phyloP scores from a whole-genome alignment of 2,113 vertebrate species.

The Poeciliopsis occidentalis region DNA sequence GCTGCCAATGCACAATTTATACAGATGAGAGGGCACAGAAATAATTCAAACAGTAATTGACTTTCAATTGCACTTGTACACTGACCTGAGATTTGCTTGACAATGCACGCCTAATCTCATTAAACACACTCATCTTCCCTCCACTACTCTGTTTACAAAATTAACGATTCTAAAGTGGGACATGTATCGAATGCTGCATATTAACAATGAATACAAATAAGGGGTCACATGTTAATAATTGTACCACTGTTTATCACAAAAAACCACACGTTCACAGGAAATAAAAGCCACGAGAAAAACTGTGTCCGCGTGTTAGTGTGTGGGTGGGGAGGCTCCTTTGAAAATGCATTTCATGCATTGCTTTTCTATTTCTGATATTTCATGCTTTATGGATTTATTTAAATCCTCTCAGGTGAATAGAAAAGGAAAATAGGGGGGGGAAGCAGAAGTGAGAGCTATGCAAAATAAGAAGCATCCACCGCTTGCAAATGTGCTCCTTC shows the following conservation, averaged over 20 bases:
- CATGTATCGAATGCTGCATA: slow-evolving; percentile 71
- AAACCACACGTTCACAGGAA: slow-evolving; percentile 48
- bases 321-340: slow-evolving; percentile 61
- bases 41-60: slow-evolving; percentile 78
- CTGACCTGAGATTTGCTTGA: slow-evolving; percentile 83
- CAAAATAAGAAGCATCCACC: slow-evolving; percentile 77
- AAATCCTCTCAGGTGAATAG: slow-evolving; percentile 81
- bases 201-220: slow-evolving; percentile 70
- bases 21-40: slow-evolving; percentile 53
- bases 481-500: slow-evolving; percentile 75
- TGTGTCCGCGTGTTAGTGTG: slow-evolving; percentile 50
- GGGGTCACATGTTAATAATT: slow-evolving; percentile 67
- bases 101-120: slow-evolving; percentile 85
- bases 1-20: slow-evolving; percentile 51
- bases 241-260: slow-evolving; percentile 51
- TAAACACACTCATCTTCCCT: slow-evolving; percentile 80
- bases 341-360: slow-evolving; percentile 77
- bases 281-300: slow-evolving; percentile 28
- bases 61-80: slow-evolving; percentile 76
- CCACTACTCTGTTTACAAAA: slow-evolving; percentile 83
- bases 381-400: slow-evolving; percentile 81
- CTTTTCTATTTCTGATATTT: slow-evolving; percentile 80
- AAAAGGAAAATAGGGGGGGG: slow-evolving; percentile 74
- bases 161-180: slow-evolving; percentile 74
- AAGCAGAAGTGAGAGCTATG: slow-evolving; percentile 79